A percentile compares a stretch with the other conserved stretches of the same genome.
Evolutionary conservation across 1,140 invertebrate species (phyloP).

Genomic region (Danaus melanippus): DNA sequence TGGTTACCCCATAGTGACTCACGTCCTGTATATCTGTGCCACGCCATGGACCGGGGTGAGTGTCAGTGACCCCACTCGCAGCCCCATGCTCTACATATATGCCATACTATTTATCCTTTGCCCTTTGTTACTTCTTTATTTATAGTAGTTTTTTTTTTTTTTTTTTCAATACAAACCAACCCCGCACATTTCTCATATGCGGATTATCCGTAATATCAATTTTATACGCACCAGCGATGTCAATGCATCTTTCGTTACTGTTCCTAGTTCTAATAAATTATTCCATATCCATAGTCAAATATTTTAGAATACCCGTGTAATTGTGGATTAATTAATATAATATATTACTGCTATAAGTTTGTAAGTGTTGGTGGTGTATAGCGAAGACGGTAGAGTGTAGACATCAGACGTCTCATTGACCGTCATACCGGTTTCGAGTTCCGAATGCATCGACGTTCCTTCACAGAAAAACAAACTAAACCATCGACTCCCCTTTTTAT

Average conservation of each 20-base stretch:
- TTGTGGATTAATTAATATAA: too few relatives aligned
- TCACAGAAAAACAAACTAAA: conserved; percentile 61
- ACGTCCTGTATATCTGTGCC: conserved; percentile 59
- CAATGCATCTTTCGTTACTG: background rate
- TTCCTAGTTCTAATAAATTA: too few relatives aligned
- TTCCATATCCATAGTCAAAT: too few relatives aligned
- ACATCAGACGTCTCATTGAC: conserved; percentile 24
- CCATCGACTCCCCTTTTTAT: conserved; percentile 37
- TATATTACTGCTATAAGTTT: too few relatives aligned
- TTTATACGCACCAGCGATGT: conserved; percentile 27
- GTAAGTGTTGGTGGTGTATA: too few relatives aligned
- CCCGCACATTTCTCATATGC: conserved; percentile 29
- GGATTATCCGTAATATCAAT: conserved; percentile 31
- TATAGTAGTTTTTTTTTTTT: conserved; percentile 33
- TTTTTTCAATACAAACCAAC: conserved; percentile 35
- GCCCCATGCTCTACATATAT: conserved; percentile 54
- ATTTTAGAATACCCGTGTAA: too few relatives aligned
- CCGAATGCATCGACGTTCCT: conserved; percentile 56
- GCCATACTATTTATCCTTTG: conserved; percentile 54
- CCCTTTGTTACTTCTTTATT: conserved; percentile 57
- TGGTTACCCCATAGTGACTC: conserved; percentile 64
- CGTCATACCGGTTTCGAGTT: conserved; percentile 58
- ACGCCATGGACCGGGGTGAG: conserved; percentile 56
- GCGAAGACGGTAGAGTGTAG: conserved; percentile 20
- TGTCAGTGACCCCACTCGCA: conserved; percentile 63